Conservation (phyloP, 2,797 vertebrate genomes). For the Echiichthys vipera region DNA sequence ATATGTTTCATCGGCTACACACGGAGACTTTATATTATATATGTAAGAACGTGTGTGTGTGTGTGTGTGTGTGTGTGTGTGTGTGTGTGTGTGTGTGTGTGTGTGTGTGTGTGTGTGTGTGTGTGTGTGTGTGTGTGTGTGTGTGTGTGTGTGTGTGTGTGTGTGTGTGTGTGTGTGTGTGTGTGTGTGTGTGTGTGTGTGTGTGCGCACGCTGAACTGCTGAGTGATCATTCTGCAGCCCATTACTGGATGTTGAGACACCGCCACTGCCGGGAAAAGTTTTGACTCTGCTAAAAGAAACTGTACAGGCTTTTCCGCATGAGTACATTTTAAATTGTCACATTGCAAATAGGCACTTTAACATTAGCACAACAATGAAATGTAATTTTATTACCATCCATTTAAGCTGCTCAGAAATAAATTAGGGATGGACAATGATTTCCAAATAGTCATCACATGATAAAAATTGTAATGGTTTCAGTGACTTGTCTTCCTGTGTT, state of each 20-base stretch:
- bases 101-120: conserved; percentile 24
- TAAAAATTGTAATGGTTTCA: too few species aligned
- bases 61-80: conserved; percentile 18
- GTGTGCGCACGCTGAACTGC: conserved; percentile 48
- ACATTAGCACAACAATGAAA: conserved; percentile 3
- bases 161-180: conserved; percentile 13
- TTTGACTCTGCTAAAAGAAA: conserved; percentile 40
- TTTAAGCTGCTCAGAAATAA: background rate
- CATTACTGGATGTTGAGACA: conserved; percentile 60
- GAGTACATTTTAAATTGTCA: conserved; percentile 24
- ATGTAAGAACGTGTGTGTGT: conserved; percentile 19
- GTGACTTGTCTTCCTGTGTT: too few species aligned
- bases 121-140: background rate
- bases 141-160: conserved; percentile 27
- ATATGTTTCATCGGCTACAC: conserved; percentile 11
- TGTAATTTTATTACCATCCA: background rate
- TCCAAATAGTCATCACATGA: too few species aligned
- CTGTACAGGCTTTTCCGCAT: conserved; percentile 26
- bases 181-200: conserved; percentile 15
- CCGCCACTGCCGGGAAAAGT: conserved; percentile 41
- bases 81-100: conserved; percentile 21
- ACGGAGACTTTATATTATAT: conserved; percentile 31
- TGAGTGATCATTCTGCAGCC: conserved; percentile 57
- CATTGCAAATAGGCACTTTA: conserved; percentile 18
- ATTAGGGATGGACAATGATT: too few species aligned